Evolutionary conservation across 2,113 vertebrate species (phyloP).

Genomic region (Leptocoma aspasia): DNA sequence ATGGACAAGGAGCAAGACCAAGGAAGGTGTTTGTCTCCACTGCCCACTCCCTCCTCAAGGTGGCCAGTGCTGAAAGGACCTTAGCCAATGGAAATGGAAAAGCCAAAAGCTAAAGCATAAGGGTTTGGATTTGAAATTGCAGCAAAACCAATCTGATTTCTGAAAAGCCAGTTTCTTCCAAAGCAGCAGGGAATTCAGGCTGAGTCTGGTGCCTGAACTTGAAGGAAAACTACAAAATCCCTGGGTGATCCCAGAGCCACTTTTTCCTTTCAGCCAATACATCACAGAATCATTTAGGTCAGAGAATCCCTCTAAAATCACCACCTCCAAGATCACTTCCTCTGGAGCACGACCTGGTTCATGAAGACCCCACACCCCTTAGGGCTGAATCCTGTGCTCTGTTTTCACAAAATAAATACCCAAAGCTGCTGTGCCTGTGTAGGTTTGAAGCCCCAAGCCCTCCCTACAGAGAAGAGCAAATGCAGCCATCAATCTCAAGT

Average conservation of each 20-base stretch:
- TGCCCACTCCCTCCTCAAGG: background rate
- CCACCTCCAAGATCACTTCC: background rate
- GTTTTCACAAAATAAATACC: background rate
- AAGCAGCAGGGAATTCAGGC: background rate
- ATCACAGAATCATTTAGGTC: background rate
- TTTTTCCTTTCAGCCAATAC: background rate
- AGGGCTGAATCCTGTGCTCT: background rate
- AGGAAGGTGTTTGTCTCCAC: accelerated
- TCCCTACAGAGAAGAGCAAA: background rate
- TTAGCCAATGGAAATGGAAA: background rate
- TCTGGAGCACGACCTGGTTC: accelerated
- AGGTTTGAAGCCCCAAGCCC: background rate
- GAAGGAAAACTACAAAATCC: background rate
- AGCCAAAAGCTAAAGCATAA: background rate
- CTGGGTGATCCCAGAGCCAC: background rate
- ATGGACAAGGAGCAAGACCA: background rate
- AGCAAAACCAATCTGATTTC: background rate
- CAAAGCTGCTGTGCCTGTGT: background rate
- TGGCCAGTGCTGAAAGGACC: background rate
- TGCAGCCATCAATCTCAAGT: background rate
- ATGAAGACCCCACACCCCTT: background rate
- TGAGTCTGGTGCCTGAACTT: background rate
- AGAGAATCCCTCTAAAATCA: background rate
- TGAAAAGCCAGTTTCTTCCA: background rate
- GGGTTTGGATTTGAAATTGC: background rate